These are phyloP conservation scores for Hirtodrosophila duncani DNA, from an alignment of 2,888 invertebrate genomes.

Conservation along the genomic window DNA sequence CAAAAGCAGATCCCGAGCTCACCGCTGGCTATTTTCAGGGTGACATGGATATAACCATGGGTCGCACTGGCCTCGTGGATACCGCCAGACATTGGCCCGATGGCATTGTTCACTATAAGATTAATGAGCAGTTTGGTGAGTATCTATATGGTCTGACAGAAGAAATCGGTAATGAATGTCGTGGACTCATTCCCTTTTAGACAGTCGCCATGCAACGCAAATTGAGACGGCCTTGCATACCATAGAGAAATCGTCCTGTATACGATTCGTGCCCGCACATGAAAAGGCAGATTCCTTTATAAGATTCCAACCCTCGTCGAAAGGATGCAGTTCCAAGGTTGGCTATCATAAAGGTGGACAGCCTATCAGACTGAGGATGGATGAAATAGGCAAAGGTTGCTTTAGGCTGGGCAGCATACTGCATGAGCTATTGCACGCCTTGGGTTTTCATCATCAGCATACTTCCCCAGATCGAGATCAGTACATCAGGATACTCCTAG, in stretches of 20 bases:
- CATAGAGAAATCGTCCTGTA: too few relatives aligned
- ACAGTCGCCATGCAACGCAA: too few relatives aligned
- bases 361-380: conserved; percentile 52
- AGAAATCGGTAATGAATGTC: too few relatives aligned
- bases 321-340: conserved; percentile 88
- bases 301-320: conserved; percentile 28
- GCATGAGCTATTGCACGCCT: conserved; percentile 88
- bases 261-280: too few relatives aligned
- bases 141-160: too few relatives aligned
- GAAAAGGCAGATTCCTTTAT: conserved; percentile 60
- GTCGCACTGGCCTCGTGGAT: conserved; percentile 83
- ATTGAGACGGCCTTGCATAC: too few relatives aligned
- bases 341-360: conserved; percentile 80
- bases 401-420: conserved; percentile 80
- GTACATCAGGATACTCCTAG: conserved; percentile 80
- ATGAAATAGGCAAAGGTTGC: conserved; percentile 59
- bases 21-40: conserved; percentile 86
- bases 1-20: conserved; percentile 83
- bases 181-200: too few relatives aligned
- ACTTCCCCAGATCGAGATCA: conserved; percentile 86
- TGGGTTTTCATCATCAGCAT: conserved; percentile 89
- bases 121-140: too few relatives aligned
- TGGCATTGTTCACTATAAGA: too few relatives aligned
- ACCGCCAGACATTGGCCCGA: too few relatives aligned
- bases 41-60: conserved; percentile 83